phyloP scores from a whole-genome alignment of 1,140 invertebrate genomes.

The Episyrphus balteatus region DNA sequence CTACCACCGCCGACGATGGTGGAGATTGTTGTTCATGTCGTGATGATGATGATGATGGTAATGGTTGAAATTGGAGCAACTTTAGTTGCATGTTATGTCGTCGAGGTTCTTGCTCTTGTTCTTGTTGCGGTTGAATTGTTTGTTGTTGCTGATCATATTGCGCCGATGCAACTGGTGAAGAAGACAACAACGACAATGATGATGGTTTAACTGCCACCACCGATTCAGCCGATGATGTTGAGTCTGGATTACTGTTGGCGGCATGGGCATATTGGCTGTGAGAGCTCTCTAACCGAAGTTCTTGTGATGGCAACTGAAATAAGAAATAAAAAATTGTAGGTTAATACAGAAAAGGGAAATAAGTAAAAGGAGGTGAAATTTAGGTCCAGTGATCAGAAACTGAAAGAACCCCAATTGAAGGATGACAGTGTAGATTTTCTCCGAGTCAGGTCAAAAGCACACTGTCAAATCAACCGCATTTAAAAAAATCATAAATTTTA shows the following conservation, averaged over 20 bases:
- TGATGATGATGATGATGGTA: constrained; percentile 5
- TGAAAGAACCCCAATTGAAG: too few relatives aligned
- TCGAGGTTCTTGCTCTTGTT: constrained; percentile 2
- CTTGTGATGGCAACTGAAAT: too few relatives aligned
- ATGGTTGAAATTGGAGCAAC: constrained; percentile 7
- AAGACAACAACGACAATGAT: not conserved
- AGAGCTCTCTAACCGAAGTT: not conserved
- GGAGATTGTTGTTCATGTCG: not conserved
- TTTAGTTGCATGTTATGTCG: constrained; percentile 3
- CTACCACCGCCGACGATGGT: not conserved
- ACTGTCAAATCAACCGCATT: too few relatives aligned
- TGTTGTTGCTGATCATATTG: too few relatives aligned
- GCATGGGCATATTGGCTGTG: not conserved
- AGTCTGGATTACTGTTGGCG: not conserved
- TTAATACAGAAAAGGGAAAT: too few relatives aligned
- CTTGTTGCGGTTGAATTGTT: too few relatives aligned
- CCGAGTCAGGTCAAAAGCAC: too few relatives aligned
- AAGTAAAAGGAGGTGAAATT: too few relatives aligned
- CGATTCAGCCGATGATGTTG: constrained; percentile 5
- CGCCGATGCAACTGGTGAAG: not conserved
- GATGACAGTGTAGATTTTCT: too few relatives aligned
- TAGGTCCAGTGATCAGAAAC: too few relatives aligned
- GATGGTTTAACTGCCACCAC: constrained; percentile 5
- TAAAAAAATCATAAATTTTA: too few relatives aligned
- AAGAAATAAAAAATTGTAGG: too few relatives aligned